A percentile compares a stretch with the other conserved stretches of the same genome.
These are phyloP conservation scores for Kryphioiulus occultus DNA, from an alignment of 2,888 invertebrate genomes.

Conservation along the genomic window DNA sequence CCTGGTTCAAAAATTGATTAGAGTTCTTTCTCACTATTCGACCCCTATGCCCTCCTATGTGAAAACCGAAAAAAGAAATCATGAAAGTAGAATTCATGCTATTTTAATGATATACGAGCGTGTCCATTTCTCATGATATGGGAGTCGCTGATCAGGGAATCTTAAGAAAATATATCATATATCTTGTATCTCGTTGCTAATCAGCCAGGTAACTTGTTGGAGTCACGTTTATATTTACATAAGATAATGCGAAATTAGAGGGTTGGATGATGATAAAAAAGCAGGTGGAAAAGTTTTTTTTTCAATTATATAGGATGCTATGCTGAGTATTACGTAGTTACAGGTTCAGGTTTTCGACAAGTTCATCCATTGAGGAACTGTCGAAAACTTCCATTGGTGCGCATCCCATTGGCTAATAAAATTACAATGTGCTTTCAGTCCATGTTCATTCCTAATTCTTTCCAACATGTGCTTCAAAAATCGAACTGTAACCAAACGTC, in stretches of 20 bases:
- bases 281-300: neutral
- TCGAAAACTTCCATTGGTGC: neutral
- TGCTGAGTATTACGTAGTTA: neutral
- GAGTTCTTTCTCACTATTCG: neutral
- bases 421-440: too few species aligned
- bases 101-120: slow-evolving; percentile 10
- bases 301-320: neutral
- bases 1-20: slow-evolving; percentile 32
- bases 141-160: slow-evolving; percentile 13
- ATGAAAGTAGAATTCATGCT: neutral
- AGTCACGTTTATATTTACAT: slow-evolving; percentile 37
- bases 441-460: too few species aligned
- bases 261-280: neutral
- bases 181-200: neutral
- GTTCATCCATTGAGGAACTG: neutral
- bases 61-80: neutral
- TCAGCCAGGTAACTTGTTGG: slow-evolving; percentile 1
- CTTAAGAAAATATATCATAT: neutral
- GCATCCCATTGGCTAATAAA: neutral
- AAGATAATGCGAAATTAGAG: slow-evolving; percentile 27
- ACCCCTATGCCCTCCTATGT: neutral
- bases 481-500: too few species aligned
- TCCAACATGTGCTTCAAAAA: too few species aligned
- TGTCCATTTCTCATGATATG: slow-evolving; percentile 27
- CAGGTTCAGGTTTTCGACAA: neutral